These are phyloP conservation scores for Enteromius treurensis DNA, from an alignment of 2,797 vertebrate genomes.

Conservation along the genomic window DNA sequence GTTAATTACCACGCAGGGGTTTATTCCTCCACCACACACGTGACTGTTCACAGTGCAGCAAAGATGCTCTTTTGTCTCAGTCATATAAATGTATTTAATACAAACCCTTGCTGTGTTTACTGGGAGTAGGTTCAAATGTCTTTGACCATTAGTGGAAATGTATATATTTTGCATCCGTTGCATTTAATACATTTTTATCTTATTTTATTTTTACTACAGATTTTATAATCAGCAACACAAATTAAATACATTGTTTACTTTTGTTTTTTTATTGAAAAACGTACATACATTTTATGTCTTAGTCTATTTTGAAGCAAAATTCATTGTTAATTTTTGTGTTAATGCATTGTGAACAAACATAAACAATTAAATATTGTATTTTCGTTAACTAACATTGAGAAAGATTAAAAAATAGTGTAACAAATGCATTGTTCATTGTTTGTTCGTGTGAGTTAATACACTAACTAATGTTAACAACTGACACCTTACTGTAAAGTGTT, in stretches of 20 bases:
- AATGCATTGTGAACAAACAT: no score
- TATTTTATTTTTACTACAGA: background rate
- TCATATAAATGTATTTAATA: constrained; percentile 34
- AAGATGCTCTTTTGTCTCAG: constrained; percentile 36
- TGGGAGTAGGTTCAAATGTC: background rate
- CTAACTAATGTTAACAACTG: no score
- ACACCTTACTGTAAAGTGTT: no score
- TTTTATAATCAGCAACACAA: background rate
- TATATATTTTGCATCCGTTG: background rate
- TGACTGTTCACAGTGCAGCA: constrained; percentile 31
- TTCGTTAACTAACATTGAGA: no score
- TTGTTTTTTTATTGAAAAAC: background rate
- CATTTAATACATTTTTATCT: background rate
- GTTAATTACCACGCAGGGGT: constrained; percentile 77
- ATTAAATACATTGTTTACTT: background rate
- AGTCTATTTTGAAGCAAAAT: no score
- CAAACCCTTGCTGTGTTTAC: background rate
- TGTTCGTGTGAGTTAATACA: no score
- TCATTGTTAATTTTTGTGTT: no score
- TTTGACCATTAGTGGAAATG: background rate
- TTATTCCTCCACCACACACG: constrained; percentile 59
- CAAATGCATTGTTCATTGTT: no score
- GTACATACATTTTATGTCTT: background rate
- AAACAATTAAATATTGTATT: no score
- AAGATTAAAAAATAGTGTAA: no score